Conservation (phyloP, 2,888 invertebrate genomes). For the Eumacrocentrus americanus region DNA sequence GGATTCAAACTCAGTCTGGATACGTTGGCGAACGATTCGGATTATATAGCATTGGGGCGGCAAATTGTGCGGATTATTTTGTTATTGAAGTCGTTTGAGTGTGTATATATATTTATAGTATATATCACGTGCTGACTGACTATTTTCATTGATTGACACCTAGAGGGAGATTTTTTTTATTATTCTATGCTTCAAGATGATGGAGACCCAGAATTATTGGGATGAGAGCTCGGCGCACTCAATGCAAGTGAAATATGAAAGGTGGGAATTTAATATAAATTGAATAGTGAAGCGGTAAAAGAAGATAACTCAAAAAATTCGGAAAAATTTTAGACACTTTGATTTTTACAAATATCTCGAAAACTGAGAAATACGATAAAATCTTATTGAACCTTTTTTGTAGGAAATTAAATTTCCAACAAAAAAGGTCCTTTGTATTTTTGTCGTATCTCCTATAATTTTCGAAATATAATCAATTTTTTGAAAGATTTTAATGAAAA, state of each 20-base stretch:
- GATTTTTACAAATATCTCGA: not conserved
- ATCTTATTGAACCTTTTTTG: not conserved
- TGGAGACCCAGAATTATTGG: slow-evolving; percentile 64
- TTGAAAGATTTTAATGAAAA: not conserved
- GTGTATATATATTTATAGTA: not conserved
- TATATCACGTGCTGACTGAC: not conserved
- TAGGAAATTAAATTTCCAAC: not conserved
- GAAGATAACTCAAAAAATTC: not conserved
- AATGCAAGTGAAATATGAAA: slow-evolving; percentile 65
- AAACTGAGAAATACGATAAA: not conserved
- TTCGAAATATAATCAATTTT: not conserved
- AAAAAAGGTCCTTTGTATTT: not conserved
- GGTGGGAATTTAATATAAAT: slow-evolving; percentile 54
- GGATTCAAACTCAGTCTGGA: not conserved
- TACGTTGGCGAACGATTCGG: not conserved
- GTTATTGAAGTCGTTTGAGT: not conserved
- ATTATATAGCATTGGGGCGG: not conserved
- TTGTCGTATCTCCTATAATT: not conserved
- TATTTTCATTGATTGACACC: not conserved
- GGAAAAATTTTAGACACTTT: not conserved
- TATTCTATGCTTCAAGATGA: slow-evolving; percentile 58
- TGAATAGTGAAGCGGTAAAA: not conserved
- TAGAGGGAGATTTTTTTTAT: not conserved
- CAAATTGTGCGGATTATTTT: too few relatives aligned
- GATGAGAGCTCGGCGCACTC: slow-evolving; percentile 64